A percentile compares a stretch with the other conserved stretches of the same genome.
phyloP scores from a whole-genome alignment of 2,113 vertebrate genomes.

The Lota lota region DNA sequence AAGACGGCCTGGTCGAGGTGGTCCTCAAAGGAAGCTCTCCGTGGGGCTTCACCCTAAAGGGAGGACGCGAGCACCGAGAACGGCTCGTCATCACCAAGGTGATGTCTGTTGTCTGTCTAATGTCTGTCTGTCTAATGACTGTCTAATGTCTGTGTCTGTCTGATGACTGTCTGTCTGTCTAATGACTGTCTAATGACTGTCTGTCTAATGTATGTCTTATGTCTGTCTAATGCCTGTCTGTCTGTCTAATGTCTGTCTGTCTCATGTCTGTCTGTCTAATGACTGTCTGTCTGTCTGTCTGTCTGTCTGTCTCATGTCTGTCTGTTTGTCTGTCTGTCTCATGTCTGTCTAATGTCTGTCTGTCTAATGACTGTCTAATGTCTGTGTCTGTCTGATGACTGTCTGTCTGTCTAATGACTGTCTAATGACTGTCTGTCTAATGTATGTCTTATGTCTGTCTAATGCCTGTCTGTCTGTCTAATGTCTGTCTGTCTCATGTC shows the following conservation, averaged over 20 bases:
- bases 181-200: too few species aligned
- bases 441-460: too few species aligned
- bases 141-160: neutral
- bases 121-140: too few species aligned
- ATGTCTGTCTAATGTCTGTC: too few species aligned
- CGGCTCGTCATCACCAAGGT: constrained; percentile 89
- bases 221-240: too few species aligned
- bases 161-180: too few species aligned
- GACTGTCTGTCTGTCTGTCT: neutral
- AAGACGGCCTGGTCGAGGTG: constrained; percentile 45
- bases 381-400: too few species aligned
- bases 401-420: too few species aligned
- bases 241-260: too few species aligned
- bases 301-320: neutral
- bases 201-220: neutral
- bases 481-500: neutral
- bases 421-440: too few species aligned
- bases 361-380: neutral
- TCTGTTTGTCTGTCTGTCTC: neutral
- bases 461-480: neutral
- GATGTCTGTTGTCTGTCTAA: constrained; percentile 7
- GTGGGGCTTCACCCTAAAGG: constrained; percentile 88
- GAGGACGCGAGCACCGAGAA: constrained; percentile 83
- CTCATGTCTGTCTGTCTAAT: neutral
- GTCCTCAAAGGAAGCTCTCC: constrained; percentile 70